Evolutionary conservation across 1,140 invertebrate species (phyloP), one percentile per base, ranked within the genome.

Genomic region (Brachionus plicatilis): DNA sequence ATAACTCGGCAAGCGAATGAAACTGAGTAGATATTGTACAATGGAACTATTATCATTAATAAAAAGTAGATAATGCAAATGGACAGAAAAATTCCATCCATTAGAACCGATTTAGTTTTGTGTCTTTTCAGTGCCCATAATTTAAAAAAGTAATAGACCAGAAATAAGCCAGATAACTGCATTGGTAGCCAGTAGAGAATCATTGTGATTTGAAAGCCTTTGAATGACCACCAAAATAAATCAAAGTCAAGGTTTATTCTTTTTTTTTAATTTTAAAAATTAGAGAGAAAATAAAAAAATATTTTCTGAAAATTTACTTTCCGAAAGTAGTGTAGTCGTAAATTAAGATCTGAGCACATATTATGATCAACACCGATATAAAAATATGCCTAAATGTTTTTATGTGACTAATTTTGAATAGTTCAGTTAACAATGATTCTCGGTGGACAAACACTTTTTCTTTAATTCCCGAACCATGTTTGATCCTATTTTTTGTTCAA

Each of bases 341-440:
- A 9, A 93, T 90, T 9, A 93, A 89, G 1, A 93, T 94, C 86
- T 94, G 93, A 43, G 94, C 88, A 68, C 94, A 91, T 82, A 95
- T 91, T 70, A 95, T 90, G 65, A 95, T 91, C 20, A 95, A 90
- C 85, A 93, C 93, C 53, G 93, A 93, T 17, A 93, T 91, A 88
- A 95, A 95, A 76, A 95, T 93, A 88, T 96, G 93, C 88, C 94
- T 94, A 83, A 96, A 93, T 0, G 94, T 94, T 86, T 91, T 91
- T 84, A 95, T 93, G 88, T 96, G 94, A 82, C 92, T 92, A 80
- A 93, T 92, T 87, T 94, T 91, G 86, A 94, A 92, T 27, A 96
- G 90, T 41, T 94, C 93, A 37, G 47, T 78, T 2, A 84, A 29
- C 17, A 84, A 43, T 14, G 70, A 84, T 68, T 82, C 79, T 17